phyloP scores from a whole-genome alignment of 1,140 invertebrate genomes.

The Antheraea pernyi region DNA sequence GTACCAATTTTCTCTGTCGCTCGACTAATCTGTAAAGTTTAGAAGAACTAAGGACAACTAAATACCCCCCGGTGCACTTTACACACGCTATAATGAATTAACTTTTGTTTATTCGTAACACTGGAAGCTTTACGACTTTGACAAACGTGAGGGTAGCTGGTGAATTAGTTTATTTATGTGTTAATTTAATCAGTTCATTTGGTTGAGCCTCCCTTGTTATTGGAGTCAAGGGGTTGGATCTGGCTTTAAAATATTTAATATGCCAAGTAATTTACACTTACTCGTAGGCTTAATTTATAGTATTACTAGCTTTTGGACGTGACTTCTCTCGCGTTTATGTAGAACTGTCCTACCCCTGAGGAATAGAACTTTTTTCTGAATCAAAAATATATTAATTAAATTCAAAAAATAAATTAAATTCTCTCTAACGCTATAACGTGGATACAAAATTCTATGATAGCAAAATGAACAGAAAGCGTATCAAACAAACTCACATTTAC shows the following conservation, averaged over 20 bases:
- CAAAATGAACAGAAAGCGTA: too few relatives aligned
- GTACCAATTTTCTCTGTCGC: background rate
- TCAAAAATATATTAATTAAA: too few relatives aligned
- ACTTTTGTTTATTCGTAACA: slow-evolving; percentile 23
- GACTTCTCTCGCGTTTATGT: too few relatives aligned
- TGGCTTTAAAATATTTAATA: background rate
- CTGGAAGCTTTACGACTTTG: slow-evolving; percentile 14
- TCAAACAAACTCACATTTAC: too few relatives aligned
- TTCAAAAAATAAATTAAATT: too few relatives aligned
- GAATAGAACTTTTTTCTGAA: too few relatives aligned
- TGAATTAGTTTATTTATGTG: background rate
- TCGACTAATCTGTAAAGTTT: slow-evolving; percentile 15
- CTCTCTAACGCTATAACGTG: too few relatives aligned
- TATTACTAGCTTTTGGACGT: too few relatives aligned
- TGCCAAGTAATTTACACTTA: background rate
- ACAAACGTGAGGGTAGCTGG: slow-evolving; percentile 2
- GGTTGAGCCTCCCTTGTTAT: background rate
- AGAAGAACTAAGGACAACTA: slow-evolving; percentile 14
- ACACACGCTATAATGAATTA: slow-evolving; percentile 19
- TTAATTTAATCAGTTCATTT: background rate
- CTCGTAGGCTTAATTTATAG: background rate
- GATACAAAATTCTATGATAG: too few relatives aligned
- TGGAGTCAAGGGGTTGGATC: background rate
- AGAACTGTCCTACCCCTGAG: too few relatives aligned
- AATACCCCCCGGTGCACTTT: slow-evolving; percentile 21